A percentile compares a stretch with the other conserved stretches of the same genome.
phyloP scores from a whole-genome alignment of 1,140 invertebrate genomes.

The Caenorhabditis latens region DNA sequence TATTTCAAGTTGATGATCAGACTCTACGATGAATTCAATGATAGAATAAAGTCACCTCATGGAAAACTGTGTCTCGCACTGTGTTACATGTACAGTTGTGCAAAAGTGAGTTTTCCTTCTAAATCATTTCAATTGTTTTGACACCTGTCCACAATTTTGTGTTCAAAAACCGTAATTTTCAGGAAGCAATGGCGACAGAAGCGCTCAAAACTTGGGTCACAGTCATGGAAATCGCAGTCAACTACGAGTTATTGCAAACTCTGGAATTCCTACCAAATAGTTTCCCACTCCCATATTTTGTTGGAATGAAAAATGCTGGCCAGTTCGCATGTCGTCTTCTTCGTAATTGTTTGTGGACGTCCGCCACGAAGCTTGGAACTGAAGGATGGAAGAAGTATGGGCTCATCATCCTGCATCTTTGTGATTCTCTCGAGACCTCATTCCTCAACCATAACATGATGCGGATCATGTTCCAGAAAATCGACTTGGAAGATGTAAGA shows the following conservation, averaged over 20 bases:
- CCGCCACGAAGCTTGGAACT: background rate
- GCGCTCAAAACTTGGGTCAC: background rate
- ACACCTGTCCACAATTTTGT: background rate
- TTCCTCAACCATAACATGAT: slow-evolving; percentile 49
- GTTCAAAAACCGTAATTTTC: background rate
- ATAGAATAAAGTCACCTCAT: background rate
- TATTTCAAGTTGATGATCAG: background rate
- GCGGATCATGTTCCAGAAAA: background rate
- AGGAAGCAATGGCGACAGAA: slow-evolving; percentile 36
- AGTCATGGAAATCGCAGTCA: background rate
- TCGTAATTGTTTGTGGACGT: background rate
- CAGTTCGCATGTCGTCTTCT: slow-evolving; percentile 4
- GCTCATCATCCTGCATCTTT: background rate
- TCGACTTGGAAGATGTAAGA: background rate
- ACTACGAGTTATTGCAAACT: background rate
- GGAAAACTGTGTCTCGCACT: background rate
- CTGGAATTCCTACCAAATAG: background rate
- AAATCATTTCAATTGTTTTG: too few species aligned
- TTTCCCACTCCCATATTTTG: slow-evolving; percentile 29
- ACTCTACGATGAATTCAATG: background rate
- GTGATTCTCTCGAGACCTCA: background rate
- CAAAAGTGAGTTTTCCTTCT: slow-evolving; percentile 1
- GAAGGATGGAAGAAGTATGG: slow-evolving; percentile 38
- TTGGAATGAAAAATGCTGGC: background rate
- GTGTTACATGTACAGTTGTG: slow-evolving; percentile 42